Evolutionary conservation across 2,888 invertebrate species (phyloP).

Genomic region (Dynastes maya): DNA sequence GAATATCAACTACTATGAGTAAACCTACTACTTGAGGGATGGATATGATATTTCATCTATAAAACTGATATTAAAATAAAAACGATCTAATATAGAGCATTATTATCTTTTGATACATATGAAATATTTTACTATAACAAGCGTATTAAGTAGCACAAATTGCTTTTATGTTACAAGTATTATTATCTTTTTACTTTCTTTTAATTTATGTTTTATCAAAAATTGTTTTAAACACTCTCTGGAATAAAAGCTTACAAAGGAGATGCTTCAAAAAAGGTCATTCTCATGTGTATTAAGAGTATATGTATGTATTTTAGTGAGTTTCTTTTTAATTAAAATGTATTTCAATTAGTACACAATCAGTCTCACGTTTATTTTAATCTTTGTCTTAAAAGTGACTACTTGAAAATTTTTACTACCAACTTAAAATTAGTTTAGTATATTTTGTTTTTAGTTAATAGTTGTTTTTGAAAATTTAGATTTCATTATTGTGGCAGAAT

Average conservation of each 20-base stretch:
- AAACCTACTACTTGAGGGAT: neutral
- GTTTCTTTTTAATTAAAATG: conserved; percentile 30
- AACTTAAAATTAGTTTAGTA: conserved; percentile 25
- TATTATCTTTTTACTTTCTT: neutral
- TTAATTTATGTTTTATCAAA: conserved; percentile 12
- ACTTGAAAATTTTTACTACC: conserved; percentile 43
- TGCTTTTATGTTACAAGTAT: conserved; percentile 31
- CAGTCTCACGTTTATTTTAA: conserved; percentile 58
- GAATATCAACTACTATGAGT: conserved; percentile 1
- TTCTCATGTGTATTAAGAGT: neutral
- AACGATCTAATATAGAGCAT: neutral
- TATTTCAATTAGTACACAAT: conserved; percentile 55
- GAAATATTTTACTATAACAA: conserved; percentile 44
- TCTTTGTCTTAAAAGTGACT: conserved; percentile 42
- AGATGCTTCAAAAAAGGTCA: no score
- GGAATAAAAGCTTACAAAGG: conserved; percentile 4
- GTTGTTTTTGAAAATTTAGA: conserved; percentile 57
- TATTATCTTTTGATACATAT: conserved; percentile 37
- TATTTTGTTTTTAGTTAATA: no score
- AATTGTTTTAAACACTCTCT: neutral
- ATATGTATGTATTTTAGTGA: conserved; percentile 3
- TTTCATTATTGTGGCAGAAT: conserved; percentile 69
- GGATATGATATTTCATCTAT: conserved; percentile 14
- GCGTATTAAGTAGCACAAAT: conserved; percentile 34
- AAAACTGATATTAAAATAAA: conserved; percentile 1